Base-by-base conservation (phyloP, 2,113 vertebrate species). In the Cavia aperea region DNA sequence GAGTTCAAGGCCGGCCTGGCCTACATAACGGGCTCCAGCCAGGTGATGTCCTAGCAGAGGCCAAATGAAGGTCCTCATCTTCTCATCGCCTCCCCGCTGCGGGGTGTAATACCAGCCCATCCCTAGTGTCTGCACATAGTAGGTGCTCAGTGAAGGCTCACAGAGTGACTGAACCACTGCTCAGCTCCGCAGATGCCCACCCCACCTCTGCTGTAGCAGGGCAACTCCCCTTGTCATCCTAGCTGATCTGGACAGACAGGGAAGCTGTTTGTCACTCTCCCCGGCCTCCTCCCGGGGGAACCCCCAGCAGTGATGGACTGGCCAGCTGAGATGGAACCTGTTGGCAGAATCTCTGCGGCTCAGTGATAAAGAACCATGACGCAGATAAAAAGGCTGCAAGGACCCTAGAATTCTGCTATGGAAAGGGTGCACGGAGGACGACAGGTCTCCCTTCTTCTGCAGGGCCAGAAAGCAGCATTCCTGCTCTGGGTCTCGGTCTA, bases 251-350 rank as follows among this genome's bases (percentile, higher is more conserved):
- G 26, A 7, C 29, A 88, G 78, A 90, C 0, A 5, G 63, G 29
- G 84, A 8, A 51, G 86, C 36, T 36, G 46, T 95, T 89, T 92
- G 92, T 95, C 90, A 95, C 49, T 93, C 8, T 2, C 85, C n/a
- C 63, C 31, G 51, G 60, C 49, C 81, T 89, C 65, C 66, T 84
- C 92, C 91, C 85, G 26, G 62, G 88, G 68, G 66, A 93, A 51
- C 68, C 68, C 86, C 62, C 91, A 92, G 49, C 68, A 33, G 24
- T 93, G 93, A 94, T 83, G 54, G 62, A 90, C 86, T 92, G 81
- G 75, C 91, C 90, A 89, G 8, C 77, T 43, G 56, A 39, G 73
- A 66, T 56, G 23, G 62, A n/a, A 90, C 66, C 60, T 88, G 43
- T 78, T 88, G 43, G 90, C 81, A 91, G 26, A 56, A 73, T 54